phyloP scores from a whole-genome alignment of 2,888 invertebrate genomes.

The Mechanitis messenoides region DNA sequence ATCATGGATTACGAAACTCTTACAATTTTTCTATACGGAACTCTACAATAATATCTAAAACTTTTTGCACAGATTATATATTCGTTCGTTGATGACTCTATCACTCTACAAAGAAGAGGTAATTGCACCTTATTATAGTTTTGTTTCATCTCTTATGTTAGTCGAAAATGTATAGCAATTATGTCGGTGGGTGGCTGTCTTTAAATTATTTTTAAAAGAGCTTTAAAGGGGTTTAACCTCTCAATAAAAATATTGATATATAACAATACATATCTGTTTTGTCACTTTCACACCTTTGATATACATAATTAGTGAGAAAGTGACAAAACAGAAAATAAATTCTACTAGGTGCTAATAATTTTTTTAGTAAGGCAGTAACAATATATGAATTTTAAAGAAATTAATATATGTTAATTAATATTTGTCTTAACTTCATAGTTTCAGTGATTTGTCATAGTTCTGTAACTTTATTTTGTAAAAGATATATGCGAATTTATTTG shows the following conservation, averaged over 20 bases:
- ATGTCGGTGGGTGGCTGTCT: conserved; percentile 13
- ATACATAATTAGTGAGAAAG: no score
- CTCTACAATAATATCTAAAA: conserved; percentile 18
- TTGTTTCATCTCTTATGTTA: conserved; percentile 10
- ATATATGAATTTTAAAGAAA: conserved; percentile 2
- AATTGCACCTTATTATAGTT: conserved; percentile 21
- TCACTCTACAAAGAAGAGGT: conserved; percentile 21
- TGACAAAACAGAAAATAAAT: no score
- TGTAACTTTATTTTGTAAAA: no score
- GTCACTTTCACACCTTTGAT: no score
- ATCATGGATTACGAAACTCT: no score
- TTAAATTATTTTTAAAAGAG: background rate
- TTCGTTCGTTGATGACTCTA: conserved; percentile 29
- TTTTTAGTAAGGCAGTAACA: no score
- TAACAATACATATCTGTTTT: no score
- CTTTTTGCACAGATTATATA: conserved; percentile 37
- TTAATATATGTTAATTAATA: background rate
- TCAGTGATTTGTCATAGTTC: no score
- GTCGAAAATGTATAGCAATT: conserved; percentile 10
- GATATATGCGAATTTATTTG: no score
- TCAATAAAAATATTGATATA: no score
- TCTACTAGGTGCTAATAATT: no score
- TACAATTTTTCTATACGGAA: background rate
- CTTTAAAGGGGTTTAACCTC: no score
- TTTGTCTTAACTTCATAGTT: background rate